These are phyloP conservation scores for Thamnophis sirtalis DNA, from an alignment of 2,113 vertebrate species.

Conservation along the genomic window DNA sequence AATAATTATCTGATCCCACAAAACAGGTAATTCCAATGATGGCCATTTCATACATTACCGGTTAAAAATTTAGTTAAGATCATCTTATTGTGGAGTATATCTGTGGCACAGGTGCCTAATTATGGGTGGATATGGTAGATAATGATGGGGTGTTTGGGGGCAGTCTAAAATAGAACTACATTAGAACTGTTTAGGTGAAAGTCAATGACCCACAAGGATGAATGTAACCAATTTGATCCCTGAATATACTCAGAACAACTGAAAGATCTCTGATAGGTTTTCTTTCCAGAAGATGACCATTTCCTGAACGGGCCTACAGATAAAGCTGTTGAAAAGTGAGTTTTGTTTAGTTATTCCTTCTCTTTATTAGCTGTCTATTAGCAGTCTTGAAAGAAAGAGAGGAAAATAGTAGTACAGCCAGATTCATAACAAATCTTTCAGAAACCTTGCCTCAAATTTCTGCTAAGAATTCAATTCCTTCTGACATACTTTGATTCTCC, in stretches of 20 bases:
- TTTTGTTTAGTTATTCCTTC: not conserved
- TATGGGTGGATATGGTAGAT: not conserved
- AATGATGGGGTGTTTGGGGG: not conserved
- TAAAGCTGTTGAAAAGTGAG: not conserved
- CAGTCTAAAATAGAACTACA: not conserved
- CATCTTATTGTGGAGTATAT: not conserved
- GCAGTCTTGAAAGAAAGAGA: not conserved
- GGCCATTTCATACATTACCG: not conserved
- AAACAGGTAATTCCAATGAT: not conserved
- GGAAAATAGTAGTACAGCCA: no score
- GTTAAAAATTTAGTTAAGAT: not conserved
- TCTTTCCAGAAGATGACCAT: not conserved
- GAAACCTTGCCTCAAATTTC: not conserved
- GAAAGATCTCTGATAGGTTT: not conserved
- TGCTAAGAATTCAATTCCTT: not conserved
- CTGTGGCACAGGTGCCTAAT: not conserved
- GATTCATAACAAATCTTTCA: not conserved
- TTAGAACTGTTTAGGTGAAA: not conserved
- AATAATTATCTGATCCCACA: not conserved
- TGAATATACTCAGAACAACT: not conserved
- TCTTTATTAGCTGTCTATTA: not conserved
- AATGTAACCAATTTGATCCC: not conserved
- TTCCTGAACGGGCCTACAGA: not conserved
- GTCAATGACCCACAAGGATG: not conserved
- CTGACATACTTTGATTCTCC: not conserved